phyloP scores from a whole-genome alignment of 1,140 invertebrate genomes.

The Brachionus calyciflorus region DNA sequence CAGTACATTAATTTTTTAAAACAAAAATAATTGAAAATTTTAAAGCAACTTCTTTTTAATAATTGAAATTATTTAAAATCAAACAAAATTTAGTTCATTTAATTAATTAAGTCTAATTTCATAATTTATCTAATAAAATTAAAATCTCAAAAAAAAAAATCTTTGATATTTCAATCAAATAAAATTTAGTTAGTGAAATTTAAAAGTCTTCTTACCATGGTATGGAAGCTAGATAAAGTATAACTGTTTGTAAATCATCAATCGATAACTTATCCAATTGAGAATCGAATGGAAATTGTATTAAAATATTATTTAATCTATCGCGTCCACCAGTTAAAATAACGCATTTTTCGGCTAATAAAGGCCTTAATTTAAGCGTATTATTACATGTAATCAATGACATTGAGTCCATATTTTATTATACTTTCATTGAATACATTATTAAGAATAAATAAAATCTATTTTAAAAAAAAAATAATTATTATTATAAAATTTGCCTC shows the following conservation, averaged over 20 bases:
- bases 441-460: too few relatives aligned
- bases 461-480: too few relatives aligned
- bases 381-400: constrained; percentile 12
- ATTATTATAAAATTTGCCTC: too few relatives aligned
- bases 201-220: neutral
- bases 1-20: too few relatives aligned
- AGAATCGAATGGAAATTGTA: constrained; percentile 43
- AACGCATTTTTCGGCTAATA: constrained; percentile 35
- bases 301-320: constrained; percentile 24
- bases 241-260: constrained; percentile 35
- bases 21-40: too few relatives aligned
- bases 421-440: neutral
- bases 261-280: constrained; percentile 1
- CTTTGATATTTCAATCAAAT: too few relatives aligned
- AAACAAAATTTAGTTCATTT: too few relatives aligned
- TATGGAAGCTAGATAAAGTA: constrained; percentile 41
- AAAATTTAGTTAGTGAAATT: neutral
- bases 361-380: constrained; percentile 2
- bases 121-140: too few relatives aligned
- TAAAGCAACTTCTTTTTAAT: too few relatives aligned
- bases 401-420: constrained; percentile 6
- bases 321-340: constrained; percentile 33
- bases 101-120: too few relatives aligned
- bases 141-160: too few relatives aligned
- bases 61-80: too few relatives aligned